phyloP scores from a whole-genome alignment of 35 echinoderm and acorn worm genomes.

The Patiria miniata region DNA sequence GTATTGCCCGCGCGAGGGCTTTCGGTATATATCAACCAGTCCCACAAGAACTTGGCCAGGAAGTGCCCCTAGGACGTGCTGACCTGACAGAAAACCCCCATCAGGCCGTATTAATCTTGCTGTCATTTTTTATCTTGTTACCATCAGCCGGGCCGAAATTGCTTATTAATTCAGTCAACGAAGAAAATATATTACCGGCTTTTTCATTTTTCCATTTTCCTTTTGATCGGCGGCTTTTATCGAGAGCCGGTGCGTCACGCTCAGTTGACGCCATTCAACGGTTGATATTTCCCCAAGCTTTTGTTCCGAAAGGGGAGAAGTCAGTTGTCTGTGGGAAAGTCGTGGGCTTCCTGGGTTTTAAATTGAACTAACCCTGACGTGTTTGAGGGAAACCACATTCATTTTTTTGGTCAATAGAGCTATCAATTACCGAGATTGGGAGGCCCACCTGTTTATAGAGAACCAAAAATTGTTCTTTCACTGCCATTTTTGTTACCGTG shows the following conservation, averaged over 20 bases:
- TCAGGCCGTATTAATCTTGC: not conserved
- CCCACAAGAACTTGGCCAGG: not conserved
- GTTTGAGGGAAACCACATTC: not conserved
- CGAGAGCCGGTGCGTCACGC: not conserved
- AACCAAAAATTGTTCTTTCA: not conserved
- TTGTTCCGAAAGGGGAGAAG: no score
- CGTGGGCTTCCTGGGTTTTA: no score
- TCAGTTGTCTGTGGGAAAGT: no score
- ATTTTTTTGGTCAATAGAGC: not conserved
- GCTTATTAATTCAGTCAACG: not conserved
- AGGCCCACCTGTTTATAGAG: not conserved
- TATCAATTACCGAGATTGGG: not conserved
- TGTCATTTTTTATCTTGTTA: not conserved
- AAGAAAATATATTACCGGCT: no score
- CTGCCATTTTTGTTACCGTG: no score
- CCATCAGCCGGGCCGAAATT: not conserved
- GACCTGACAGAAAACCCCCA: not conserved
- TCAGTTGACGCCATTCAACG: not conserved
- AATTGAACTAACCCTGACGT: no score
- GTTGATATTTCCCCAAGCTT: no score
- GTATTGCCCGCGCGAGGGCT: not conserved
- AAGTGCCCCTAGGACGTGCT: conserved; percentile 1
- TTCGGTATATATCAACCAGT: not conserved
- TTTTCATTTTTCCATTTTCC: no score
- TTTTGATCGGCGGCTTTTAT: no score